A percentile compares a stretch with the other conserved stretches of the same genome.
Conservation (phyloP, 2,113 vertebrate genomes). For the Triplophysa tibetana region DNA sequence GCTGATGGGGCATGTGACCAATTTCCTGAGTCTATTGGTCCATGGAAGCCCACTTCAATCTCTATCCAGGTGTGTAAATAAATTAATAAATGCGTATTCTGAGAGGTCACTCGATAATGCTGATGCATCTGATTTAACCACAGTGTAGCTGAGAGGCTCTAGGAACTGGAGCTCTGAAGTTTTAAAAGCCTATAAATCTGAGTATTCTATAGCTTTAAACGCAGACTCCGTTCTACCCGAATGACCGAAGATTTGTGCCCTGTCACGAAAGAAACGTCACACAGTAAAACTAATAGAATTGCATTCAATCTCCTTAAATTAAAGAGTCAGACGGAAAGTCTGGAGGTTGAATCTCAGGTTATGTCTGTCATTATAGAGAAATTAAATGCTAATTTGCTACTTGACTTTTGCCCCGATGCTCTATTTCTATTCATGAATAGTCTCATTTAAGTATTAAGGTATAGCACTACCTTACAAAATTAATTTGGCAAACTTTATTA, state of each 20-base stretch:
- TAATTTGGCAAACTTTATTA: not conserved
- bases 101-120: slow-evolving; percentile 9
- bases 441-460: not conserved
- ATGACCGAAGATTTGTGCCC: slow-evolving; percentile 11
- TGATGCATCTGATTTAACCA: slow-evolving; percentile 5
- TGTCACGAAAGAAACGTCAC: not conserved
- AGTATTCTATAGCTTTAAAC: slow-evolving; percentile 19
- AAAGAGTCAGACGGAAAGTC: not conserved
- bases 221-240: not conserved
- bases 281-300: slow-evolving; percentile 4
- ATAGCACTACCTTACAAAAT: not conserved
- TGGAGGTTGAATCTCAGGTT: slow-evolving; percentile 20
- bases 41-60: too few relatives aligned
- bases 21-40: too few relatives aligned
- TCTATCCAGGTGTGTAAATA: not conserved
- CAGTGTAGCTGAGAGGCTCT: not conserved
- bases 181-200: slow-evolving; percentile 33
- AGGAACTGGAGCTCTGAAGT: not conserved
- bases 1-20: too few relatives aligned
- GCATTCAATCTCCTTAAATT: not conserved
- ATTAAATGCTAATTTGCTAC: slow-evolving; percentile 20
- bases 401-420: slow-evolving; percentile 21
- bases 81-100: not conserved
- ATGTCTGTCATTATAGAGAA: slow-evolving; percentile 1
- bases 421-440: not conserved